Evolutionary conservation across 2,797 vertebrate species (phyloP).

Genomic region (Halcyon badia): DNA sequence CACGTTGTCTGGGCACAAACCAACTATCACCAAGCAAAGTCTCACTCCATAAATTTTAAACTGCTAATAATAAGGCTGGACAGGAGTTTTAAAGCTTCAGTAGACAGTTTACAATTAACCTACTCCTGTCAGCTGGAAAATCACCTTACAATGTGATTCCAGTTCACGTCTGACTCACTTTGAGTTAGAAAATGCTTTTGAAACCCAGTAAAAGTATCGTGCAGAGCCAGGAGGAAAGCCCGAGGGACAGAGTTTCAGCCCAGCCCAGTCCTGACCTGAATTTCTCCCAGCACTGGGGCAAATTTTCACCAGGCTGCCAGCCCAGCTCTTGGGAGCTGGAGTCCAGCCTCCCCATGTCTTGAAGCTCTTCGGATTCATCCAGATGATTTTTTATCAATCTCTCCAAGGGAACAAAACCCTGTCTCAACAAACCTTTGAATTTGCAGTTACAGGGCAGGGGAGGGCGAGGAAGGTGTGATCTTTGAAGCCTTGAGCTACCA

Average conservation of each 20-base stretch:
- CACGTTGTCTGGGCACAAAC: constrained; percentile 31
- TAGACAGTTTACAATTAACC: constrained; percentile 79
- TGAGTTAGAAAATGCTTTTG: constrained; percentile 2
- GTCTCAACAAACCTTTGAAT: not conserved
- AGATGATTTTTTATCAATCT: not conserved
- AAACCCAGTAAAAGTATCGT: not conserved
- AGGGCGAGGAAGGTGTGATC: too few relatives aligned
- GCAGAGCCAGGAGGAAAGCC: not conserved
- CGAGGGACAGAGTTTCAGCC: not conserved
- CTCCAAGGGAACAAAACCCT: not conserved
- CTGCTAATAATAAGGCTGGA: constrained; percentile 76
- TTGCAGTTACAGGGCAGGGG: not conserved
- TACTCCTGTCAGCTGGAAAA: constrained; percentile 82
- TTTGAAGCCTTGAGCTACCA: not conserved
- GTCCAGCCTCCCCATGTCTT: not conserved
- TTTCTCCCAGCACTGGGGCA: rapidly evolving
- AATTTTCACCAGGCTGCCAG: not conserved
- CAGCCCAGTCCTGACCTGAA: not conserved
- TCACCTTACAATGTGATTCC: constrained; percentile 75
- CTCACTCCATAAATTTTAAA: constrained; percentile 78
- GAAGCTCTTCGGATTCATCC: not conserved
- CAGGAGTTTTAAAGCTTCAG: constrained; percentile 79
- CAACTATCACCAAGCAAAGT: constrained; percentile 63
- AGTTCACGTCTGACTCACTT: constrained; percentile 62
- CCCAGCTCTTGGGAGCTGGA: not conserved